Conservation (phyloP, 2,888 invertebrate genomes). For the Epicampocera succincta region DNA sequence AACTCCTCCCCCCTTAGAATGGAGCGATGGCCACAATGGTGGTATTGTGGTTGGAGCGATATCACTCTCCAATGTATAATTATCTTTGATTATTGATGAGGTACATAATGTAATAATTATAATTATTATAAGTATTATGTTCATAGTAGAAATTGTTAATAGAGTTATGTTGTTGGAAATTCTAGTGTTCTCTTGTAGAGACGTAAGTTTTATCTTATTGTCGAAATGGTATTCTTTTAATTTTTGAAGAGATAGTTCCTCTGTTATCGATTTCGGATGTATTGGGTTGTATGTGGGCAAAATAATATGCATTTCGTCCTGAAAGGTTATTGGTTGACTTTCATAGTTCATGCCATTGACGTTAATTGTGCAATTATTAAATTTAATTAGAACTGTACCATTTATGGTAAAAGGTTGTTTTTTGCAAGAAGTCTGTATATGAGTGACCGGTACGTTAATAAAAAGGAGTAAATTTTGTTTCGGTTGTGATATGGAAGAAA, state of each 20-base stretch:
- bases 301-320: constrained; percentile 4
- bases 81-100: not conserved
- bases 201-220: not conserved
- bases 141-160: not conserved
- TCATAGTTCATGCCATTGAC: not conserved
- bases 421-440: not conserved
- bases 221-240: not conserved
- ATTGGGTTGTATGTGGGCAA: not conserved
- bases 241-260: not conserved
- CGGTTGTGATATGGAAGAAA: no score
- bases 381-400: constrained; percentile 16
- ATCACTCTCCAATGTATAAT: not conserved
- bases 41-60: constrained; percentile 14
- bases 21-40: constrained; percentile 32
- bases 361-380: constrained; percentile 20
- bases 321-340: not conserved
- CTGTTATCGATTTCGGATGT: not conserved
- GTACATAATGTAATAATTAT: not conserved
- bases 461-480: no score
- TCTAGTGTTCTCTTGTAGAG: not conserved
- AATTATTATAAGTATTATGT: constrained; percentile 1
- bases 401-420: not conserved
- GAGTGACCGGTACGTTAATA: not conserved
- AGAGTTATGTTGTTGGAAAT: not conserved
- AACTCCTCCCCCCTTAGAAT: constrained; percentile 30